Conservation (phyloP, 2,888 invertebrate genomes). For the Nephrotoma flavescens region DNA sequence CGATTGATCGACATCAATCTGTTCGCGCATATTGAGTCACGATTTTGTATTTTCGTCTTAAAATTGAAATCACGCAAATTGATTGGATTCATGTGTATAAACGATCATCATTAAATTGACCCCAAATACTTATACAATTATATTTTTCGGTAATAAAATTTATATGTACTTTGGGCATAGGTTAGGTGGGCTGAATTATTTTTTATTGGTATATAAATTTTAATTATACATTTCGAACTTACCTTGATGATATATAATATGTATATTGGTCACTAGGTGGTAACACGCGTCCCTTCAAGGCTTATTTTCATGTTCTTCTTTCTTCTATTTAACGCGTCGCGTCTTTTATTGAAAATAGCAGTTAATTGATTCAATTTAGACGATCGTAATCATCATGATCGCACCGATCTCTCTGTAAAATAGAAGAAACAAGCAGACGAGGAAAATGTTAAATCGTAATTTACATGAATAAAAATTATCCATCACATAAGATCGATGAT, state of each 20-base stretch:
- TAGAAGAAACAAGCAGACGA: neutral
- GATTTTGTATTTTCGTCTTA: neutral
- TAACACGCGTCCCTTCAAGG: neutral
- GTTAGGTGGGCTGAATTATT: neutral
- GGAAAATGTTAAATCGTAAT: neutral
- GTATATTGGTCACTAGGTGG: neutral
- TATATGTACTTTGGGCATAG: neutral
- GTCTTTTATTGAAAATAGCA: neutral
- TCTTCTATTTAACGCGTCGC: neutral
- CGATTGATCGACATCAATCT: conserved; percentile 2
- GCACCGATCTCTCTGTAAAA: neutral
- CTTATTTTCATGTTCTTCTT: neutral
- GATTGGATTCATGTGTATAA: neutral
- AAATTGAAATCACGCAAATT: neutral
- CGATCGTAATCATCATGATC: neutral
- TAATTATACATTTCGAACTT: neutral
- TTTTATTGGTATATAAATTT: neutral
- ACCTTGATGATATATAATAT: neutral
- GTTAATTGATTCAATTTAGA: neutral
- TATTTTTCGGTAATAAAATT: neutral
- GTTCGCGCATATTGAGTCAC: neutral
- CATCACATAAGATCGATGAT: neutral
- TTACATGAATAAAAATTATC: neutral
- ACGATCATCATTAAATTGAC: neutral
- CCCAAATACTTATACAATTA: neutral